These are phyloP conservation scores for Sylvicapra grimmia DNA, from an alignment of 2,113 vertebrate genomes.

Conservation along the genomic window DNA sequence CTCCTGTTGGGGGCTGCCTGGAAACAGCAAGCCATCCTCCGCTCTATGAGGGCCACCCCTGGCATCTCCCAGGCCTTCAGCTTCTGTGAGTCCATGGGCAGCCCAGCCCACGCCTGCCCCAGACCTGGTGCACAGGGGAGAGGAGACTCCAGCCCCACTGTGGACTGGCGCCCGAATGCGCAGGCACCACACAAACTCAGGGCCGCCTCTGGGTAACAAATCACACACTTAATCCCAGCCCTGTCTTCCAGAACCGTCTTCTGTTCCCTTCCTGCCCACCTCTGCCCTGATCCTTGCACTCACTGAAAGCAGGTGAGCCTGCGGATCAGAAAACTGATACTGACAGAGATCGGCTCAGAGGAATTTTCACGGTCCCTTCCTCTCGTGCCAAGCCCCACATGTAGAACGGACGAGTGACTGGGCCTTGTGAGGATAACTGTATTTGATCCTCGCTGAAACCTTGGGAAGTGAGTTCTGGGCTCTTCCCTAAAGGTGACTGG, in stretches of 20 bases:
- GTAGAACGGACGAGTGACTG: rapidly evolving
- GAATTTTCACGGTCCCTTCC: neutral
- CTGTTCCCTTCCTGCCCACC: neutral
- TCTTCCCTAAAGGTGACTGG: neutral
- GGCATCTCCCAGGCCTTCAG: rapidly evolving
- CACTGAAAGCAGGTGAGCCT: neutral
- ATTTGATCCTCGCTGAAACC: neutral
- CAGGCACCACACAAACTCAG: rapidly evolving
- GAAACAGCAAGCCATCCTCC: neutral
- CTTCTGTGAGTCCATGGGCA: rapidly evolving
- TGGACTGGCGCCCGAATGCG: rapidly evolving
- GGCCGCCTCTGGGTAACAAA: rapidly evolving
- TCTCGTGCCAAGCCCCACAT: rapidly evolving
- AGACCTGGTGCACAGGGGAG: rapidly evolving
- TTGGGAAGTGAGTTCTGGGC: neutral
- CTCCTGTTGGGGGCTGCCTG: neutral
- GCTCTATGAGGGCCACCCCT: no score
- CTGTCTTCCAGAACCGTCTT: neutral
- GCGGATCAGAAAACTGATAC: neutral
- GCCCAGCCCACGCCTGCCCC: neutral
- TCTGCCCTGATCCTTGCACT: neutral
- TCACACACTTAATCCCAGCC: rapidly evolving
- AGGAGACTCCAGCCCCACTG: neutral
- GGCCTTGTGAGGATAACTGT: rapidly evolving
- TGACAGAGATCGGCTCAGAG: rapidly evolving